Percentiles rank a stretch among this genome's conserved stretches.
These are phyloP conservation scores for Calyptommatus sinebrachiatus DNA, from an alignment of 2,113 vertebrate species.

Conservation along the genomic window DNA sequence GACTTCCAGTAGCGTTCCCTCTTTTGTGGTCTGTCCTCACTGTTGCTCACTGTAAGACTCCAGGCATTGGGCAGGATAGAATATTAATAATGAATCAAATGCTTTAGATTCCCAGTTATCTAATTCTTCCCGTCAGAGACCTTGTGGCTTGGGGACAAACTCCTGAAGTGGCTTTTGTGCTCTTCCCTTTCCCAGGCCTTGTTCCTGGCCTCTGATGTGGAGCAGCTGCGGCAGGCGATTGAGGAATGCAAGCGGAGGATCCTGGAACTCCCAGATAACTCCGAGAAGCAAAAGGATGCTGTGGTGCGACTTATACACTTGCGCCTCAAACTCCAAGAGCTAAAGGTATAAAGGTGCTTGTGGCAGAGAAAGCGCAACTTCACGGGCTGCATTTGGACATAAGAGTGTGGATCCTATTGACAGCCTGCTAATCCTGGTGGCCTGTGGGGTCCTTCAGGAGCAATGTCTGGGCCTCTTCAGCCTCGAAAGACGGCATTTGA, in stretches of 20 bases:
- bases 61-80: no score
- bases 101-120: no score
- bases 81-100: no score
- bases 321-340: conserved; percentile 93
- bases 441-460: no score
- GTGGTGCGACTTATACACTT: conserved; percentile 96
- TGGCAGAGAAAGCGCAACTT: neutral
- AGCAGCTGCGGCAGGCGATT: conserved; percentile 87
- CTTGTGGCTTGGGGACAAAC: neutral
- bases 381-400: no score
- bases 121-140: neutral
- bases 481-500: no score
- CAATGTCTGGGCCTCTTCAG: no score
- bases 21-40: no score
- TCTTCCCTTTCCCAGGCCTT: conserved; percentile 75
- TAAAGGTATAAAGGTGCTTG: conserved; percentile 76
- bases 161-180: neutral
- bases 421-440: no score
- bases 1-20: no score
- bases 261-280: conserved; percentile 90
- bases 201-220: conserved; percentile 85
- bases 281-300: conserved; percentile 90
- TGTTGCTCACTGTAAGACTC: no score
- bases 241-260: conserved; percentile 92
- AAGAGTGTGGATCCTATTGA: no score